These are phyloP conservation scores for Pseudomyrmex concolor DNA, from an alignment of 1,140 invertebrate species.

Conservation along the genomic window DNA sequence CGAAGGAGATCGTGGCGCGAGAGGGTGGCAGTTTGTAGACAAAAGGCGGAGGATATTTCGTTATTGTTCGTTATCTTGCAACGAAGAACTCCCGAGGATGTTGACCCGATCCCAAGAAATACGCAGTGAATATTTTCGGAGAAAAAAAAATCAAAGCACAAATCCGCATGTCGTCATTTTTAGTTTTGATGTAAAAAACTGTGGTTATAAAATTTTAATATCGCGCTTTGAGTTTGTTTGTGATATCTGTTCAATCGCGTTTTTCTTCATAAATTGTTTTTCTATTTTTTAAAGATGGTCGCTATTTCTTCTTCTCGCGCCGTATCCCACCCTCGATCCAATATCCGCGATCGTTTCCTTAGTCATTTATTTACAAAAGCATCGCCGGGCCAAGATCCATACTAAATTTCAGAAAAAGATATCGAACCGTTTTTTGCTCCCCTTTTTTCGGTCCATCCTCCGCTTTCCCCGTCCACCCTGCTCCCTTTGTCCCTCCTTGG, in stretches of 20 bases:
- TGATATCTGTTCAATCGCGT: no score
- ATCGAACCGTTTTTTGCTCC: constrained; percentile 65
- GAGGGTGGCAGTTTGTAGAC: constrained; percentile 55
- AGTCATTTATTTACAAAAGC: constrained; percentile 69
- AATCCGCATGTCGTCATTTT: background rate
- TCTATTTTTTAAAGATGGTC: background rate
- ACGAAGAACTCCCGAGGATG: background rate
- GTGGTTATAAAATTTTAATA: no score
- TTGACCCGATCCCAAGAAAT: background rate
- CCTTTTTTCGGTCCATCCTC: constrained; percentile 50
- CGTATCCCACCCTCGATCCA: background rate
- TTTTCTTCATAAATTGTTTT: background rate
- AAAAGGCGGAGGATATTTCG: constrained; percentile 64
- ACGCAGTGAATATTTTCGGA: background rate
- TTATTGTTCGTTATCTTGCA: constrained; percentile 51
- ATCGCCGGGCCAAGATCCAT: constrained; percentile 18
- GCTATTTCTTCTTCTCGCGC: background rate
- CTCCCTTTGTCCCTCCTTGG: constrained; percentile 29
- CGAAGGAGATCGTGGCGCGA: constrained; percentile 63
- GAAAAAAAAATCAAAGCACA: background rate
- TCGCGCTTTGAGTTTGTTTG: no score
- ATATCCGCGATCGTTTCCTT: constrained; percentile 61
- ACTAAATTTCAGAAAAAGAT: constrained; percentile 72
- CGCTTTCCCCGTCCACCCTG: constrained; percentile 39
- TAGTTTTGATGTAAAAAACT: background rate